Percentiles rank a stretch among this genome's conserved stretches.
Conservation (phyloP, 2,113 vertebrate species). For the Thryonomys swinderianus region DNA sequence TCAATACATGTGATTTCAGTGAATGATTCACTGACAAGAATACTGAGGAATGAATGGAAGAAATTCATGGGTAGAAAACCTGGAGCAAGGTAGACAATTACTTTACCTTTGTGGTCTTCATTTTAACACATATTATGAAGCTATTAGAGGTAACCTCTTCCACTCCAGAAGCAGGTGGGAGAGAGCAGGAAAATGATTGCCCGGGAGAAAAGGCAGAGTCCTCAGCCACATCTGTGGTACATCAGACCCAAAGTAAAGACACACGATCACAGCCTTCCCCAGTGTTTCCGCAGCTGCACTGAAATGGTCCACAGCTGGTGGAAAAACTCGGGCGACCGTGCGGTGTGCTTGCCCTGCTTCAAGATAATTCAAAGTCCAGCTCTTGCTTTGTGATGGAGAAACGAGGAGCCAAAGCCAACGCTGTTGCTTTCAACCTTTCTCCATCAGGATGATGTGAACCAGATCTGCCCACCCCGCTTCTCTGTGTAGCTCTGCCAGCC, state of each 20-base stretch:
- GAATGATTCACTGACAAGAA: not conserved
- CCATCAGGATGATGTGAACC: slow-evolving; percentile 68
- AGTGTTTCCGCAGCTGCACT: slow-evolving; percentile 57
- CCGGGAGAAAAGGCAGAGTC: not conserved
- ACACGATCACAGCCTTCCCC: not conserved
- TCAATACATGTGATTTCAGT: not conserved
- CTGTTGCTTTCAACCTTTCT: slow-evolving; percentile 65
- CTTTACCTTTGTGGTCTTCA: not conserved
- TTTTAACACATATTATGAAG: not conserved
- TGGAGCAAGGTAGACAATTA: not conserved
- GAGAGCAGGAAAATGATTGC: not conserved
- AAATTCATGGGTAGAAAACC: not conserved
- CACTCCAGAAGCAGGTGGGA: not conserved
- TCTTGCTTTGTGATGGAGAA: slow-evolving; percentile 68
- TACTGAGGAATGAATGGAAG: not conserved
- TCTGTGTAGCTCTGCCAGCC: slow-evolving; percentile 61
- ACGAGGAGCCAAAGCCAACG: slow-evolving; percentile 13
- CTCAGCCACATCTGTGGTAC: not conserved
- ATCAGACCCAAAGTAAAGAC: not conserved
- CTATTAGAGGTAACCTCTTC: not conserved
- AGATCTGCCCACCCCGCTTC: slow-evolving; percentile 35
- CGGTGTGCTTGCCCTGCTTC: slow-evolving; percentile 53
- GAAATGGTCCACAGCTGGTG: slow-evolving; percentile 51
- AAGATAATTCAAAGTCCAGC: slow-evolving; percentile 53
- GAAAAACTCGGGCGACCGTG: slow-evolving; percentile 22